phyloP scores from a whole-genome alignment of 2,113 vertebrate genomes.

The Menura novaehollandiae region DNA sequence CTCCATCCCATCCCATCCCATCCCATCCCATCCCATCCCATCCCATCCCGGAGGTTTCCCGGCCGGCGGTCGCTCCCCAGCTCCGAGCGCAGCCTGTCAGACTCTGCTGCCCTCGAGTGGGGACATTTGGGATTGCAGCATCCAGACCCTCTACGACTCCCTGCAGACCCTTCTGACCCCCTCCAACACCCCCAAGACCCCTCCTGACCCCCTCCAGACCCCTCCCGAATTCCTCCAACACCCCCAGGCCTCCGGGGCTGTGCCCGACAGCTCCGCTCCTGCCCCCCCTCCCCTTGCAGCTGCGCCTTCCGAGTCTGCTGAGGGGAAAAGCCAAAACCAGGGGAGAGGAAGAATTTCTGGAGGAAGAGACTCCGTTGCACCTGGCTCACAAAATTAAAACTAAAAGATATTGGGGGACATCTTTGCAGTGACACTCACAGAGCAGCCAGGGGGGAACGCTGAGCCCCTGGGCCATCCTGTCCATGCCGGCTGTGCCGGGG shows the following conservation, averaged over 20 bases:
- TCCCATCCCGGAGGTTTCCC: neutral
- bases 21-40: neutral
- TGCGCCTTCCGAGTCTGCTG: neutral
- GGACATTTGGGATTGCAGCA: neutral
- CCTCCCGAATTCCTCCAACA: too few relatives aligned
- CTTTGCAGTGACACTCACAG: neutral
- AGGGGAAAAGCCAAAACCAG: too few relatives aligned
- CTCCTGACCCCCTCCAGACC: neutral
- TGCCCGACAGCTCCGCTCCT: too few relatives aligned
- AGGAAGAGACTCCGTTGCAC: neutral
- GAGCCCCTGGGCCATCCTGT: neutral
- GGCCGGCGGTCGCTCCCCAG: neutral
- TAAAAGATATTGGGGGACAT: neutral
- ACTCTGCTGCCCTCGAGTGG: neutral
- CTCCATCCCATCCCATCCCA: too few relatives aligned
- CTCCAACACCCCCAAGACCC: neutral
- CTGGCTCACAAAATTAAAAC: neutral
- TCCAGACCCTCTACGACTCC: neutral
- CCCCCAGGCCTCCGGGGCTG: too few relatives aligned
- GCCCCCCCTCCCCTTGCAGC: neutral
- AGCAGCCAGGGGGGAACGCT: neutral
- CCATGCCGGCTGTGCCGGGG: accelerated
- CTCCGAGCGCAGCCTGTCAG: neutral
- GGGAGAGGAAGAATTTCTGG: neutral
- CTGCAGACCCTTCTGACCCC: neutral